Conservation (phyloP, 2,888 invertebrate genomes). For the Dryomyza anilis region DNA sequence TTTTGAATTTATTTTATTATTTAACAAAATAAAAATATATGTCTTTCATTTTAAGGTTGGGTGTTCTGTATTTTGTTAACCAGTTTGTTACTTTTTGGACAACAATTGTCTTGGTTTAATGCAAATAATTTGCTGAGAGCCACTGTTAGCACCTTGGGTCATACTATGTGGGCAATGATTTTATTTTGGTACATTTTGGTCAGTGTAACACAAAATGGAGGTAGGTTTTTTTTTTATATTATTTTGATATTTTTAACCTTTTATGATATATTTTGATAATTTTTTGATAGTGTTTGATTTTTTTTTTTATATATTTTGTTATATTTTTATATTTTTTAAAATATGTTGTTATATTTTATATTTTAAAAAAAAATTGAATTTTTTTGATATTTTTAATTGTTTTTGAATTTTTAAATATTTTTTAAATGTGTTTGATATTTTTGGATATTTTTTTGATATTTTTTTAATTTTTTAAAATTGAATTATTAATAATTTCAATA, state of each 20-base stretch:
- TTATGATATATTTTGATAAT: slow-evolving; percentile 27
- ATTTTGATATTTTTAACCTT: not conserved
- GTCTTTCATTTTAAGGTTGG: slow-evolving; percentile 43
- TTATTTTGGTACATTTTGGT: slow-evolving; percentile 62
- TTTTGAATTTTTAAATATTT: no score
- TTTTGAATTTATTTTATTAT: not conserved
- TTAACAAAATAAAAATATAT: no score
- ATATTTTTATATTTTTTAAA: no score
- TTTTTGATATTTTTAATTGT: no score
- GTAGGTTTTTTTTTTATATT: slow-evolving; percentile 43
- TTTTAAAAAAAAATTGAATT: no score
- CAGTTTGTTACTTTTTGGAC: slow-evolving; percentile 42
- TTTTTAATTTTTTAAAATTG: no score
- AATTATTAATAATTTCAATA: no score
- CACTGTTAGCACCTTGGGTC: slow-evolving; percentile 58
- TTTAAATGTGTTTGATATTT: no score
- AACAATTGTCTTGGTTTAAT: slow-evolving; percentile 34
- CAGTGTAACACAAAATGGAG: slow-evolving; percentile 61
- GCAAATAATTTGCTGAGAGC: slow-evolving; percentile 37
- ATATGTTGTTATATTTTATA: no score
- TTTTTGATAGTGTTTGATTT: not conserved
- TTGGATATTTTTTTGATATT: no score
- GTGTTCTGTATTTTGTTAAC: slow-evolving; percentile 38
- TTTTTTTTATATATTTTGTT: no score
- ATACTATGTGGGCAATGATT: slow-evolving; percentile 62